Base-by-base conservation (phyloP, 2,888 invertebrate species). In the Serripes groenlandicus region DNA sequence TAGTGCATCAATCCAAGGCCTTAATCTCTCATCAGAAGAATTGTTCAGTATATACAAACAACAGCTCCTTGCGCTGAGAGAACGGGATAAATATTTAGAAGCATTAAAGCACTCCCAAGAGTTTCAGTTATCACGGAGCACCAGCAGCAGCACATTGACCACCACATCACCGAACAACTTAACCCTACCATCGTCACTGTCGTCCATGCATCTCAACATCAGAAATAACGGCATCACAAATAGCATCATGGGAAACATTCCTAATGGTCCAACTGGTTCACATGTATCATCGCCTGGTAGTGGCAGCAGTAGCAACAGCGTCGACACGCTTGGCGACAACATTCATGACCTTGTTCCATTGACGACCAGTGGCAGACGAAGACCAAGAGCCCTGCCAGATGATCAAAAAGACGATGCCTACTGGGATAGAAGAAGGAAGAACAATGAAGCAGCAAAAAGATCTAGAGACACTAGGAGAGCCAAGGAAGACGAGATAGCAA, bases 401-500 rank as follows among this genome's bases (percentile, higher is more conserved):
- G 92, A 93, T 7, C 91, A 94, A 75, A 96, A 97, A 91, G 98
- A 98, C 93, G 97, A 97, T 3, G 96, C 97, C 0, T 99, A 99
- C 93, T 97, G 97, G 95, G 98, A 97, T 90, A 96, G 98, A 76
- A 95, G 99, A 15, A 96, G 97, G 87, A 97, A 98, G 93, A 99
- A 99, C 94, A 99, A 99, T 94, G 97, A 97, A 85, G 99, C 99
- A 0, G 99, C 99, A 0, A 99, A 99, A 94, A 96, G 98, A 89
- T 98, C 98, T 0, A 96, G 99, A 3, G 99, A 99, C 92, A 96
- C 98, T 0, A 96, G 99, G 79, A 96, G 98, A 89, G 96, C 97
- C 60, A 97, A 98, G 91, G 99, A 99, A 94, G 98, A 98, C 88
- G 98, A 98, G 90, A 97, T 98, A 71, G 98, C 98, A 0, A 97